These are phyloP conservation scores for Clarias magur DNA, from an alignment of 2,113 vertebrate species.

Conservation along the genomic window DNA sequence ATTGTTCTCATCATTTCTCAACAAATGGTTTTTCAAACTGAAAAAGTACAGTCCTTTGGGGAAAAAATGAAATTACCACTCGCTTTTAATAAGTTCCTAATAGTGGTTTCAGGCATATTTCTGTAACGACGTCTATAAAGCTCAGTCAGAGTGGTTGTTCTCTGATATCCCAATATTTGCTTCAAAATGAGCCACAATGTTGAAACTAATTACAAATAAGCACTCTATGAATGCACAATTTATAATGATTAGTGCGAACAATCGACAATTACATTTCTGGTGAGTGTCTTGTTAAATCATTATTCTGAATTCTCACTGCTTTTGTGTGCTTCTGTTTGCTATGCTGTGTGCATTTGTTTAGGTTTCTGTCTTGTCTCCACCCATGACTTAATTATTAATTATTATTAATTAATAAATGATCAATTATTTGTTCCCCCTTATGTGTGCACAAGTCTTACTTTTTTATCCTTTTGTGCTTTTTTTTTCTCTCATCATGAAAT, in stretches of 20 bases:
- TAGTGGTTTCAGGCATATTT: not conserved
- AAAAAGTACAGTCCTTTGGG: not conserved
- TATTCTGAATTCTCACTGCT: not conserved
- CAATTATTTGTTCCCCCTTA: not conserved
- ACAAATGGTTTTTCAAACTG: not conserved
- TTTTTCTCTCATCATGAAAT: not conserved
- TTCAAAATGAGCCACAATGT: not conserved
- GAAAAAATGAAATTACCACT: not conserved
- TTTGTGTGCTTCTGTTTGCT: not conserved
- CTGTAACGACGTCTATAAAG: not conserved
- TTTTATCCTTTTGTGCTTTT: not conserved
- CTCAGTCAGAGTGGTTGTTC: not conserved
- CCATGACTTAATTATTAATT: not conserved
- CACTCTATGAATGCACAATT: not conserved
- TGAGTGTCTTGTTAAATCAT: not conserved
- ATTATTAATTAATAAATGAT: not conserved
- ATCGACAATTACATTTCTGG: not conserved
- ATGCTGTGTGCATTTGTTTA: slow-evolving; percentile 3
- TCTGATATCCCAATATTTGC: not conserved
- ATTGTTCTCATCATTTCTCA: not conserved
- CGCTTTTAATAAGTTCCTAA: not conserved
- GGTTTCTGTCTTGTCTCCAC: not conserved
- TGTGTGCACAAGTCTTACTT: not conserved
- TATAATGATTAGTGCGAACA: not conserved
- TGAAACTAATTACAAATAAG: not conserved